Percentiles rank a stretch among this genome's conserved stretches.
These are phyloP conservation scores for Drosophila flavopinicola DNA, from an alignment of 2,888 invertebrate species.

Conservation along the genomic window DNA sequence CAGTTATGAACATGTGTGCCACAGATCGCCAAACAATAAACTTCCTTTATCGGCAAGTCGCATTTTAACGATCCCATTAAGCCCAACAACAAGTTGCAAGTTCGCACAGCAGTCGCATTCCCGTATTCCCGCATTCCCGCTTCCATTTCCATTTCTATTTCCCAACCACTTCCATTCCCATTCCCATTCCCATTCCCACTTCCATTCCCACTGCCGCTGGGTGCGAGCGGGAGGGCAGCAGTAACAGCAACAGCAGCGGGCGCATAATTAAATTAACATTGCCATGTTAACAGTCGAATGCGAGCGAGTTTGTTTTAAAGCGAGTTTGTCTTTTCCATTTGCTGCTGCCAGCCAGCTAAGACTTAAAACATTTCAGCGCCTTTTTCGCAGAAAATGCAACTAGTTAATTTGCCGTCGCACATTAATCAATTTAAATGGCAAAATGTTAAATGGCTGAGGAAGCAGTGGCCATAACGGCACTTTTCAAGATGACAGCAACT, in stretches of 20 bases:
- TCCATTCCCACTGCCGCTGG: neutral
- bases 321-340: neutral
- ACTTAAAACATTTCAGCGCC: conserved; percentile 1
- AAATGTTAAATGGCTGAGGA: conserved; percentile 6
- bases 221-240: neutral
- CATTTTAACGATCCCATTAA: conserved; percentile 38
- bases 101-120: neutral
- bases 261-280: conserved; percentile 70
- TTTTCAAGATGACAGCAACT: conserved; percentile 27
- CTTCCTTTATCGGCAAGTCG: conserved; percentile 43
- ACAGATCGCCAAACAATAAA: conserved; percentile 45
- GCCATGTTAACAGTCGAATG: conserved; percentile 51
- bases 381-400: conserved; percentile 27
- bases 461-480: conserved; percentile 20
- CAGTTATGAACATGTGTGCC: conserved; percentile 36
- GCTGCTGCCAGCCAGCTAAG: conserved; percentile 1
- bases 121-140: conserved; percentile 3
- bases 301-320: conserved; percentile 12
- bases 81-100: conserved; percentile 1
- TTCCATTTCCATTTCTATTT: conserved; percentile 6
- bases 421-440: conserved; percentile 53
- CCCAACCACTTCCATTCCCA: conserved; percentile 6
- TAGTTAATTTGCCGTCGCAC: conserved; percentile 45
- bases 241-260: neutral
- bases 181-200: conserved; percentile 9